phyloP scores from a whole-genome alignment of 1,140 invertebrate species.

The Tetragnatha versicolor region DNA sequence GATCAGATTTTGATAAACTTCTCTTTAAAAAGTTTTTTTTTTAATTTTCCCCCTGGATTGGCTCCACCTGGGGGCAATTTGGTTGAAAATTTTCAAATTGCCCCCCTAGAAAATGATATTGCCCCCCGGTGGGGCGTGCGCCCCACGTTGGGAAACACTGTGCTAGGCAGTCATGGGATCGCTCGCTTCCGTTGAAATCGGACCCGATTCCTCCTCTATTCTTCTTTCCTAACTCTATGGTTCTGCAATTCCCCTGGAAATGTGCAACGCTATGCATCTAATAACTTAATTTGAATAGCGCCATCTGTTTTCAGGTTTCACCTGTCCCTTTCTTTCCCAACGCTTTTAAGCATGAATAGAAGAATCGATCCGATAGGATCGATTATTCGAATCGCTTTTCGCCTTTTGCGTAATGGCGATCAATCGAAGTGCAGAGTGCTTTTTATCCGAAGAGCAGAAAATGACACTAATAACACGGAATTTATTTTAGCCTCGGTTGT shows the following conservation, averaged over 20 bases:
- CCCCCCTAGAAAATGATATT: too few species aligned
- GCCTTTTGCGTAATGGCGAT: slow-evolving; percentile 40
- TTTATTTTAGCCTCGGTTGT: too few species aligned
- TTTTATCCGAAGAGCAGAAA: slow-evolving; percentile 20
- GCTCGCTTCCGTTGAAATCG: too few species aligned
- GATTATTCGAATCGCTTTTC: slow-evolving; percentile 26
- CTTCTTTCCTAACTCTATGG: background rate
- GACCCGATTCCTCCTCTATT: too few species aligned
- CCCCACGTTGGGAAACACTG: too few species aligned
- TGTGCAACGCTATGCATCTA: slow-evolving; percentile 21
- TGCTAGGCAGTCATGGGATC: too few species aligned
- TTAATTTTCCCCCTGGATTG: too few species aligned
- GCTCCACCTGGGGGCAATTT: too few species aligned
- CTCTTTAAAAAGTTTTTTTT: too few species aligned
- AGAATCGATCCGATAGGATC: slow-evolving; percentile 34
- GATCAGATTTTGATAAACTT: too few species aligned
- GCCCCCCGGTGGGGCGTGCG: too few species aligned
- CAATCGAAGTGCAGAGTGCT: slow-evolving; percentile 37
- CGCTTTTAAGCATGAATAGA: slow-evolving; percentile 44
- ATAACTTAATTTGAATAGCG: slow-evolving; percentile 52
- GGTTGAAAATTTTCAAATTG: too few species aligned
- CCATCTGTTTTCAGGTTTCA: slow-evolving; percentile 42
- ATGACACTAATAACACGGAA: slow-evolving; percentile 12
- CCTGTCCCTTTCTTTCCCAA: slow-evolving; percentile 1
- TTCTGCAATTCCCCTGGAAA: slow-evolving; percentile 4